phyloP scores from a whole-genome alignment of 2,888 invertebrate genomes.

The Orchesella flavescens region DNA sequence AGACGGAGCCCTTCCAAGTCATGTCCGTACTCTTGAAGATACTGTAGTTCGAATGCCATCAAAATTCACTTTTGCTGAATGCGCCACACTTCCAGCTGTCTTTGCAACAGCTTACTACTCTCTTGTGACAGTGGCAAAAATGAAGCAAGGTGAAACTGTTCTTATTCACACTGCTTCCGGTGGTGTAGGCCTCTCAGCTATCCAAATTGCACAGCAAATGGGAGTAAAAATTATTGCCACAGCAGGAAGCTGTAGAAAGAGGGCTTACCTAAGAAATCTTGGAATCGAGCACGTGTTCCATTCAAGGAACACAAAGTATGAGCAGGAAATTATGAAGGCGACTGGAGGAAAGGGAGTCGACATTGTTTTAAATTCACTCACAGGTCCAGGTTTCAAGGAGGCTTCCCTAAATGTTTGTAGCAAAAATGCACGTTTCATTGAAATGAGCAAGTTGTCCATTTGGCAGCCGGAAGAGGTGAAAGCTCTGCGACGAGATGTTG shows the following conservation, averaged over 20 bases:
- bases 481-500: conserved; percentile 48
- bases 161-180: conserved; percentile 65
- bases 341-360: conserved; percentile 58
- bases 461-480: conserved; percentile 59
- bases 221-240: conserved; percentile 60
- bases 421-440: conserved; percentile 53
- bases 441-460: conserved; percentile 62
- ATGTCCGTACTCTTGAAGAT: conserved; percentile 14
- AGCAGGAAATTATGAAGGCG: conserved; percentile 37
- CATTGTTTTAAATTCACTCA: conserved; percentile 57
- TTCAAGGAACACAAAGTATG: conserved; percentile 59
- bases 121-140: conserved; percentile 37
- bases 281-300: conserved; percentile 62
- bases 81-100: conserved; percentile 35
- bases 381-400: conserved; percentile 62
- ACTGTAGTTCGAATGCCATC: conserved; percentile 5
- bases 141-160: conserved; percentile 36
- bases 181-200: conserved; percentile 63
- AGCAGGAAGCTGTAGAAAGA: conserved; percentile 61
- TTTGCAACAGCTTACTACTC: conserved; percentile 39
- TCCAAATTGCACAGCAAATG: conserved; percentile 56
- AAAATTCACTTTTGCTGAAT: conserved; percentile 22
- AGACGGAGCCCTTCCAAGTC: conserved; percentile 31
- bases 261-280: conserved; percentile 53
- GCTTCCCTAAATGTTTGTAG: conserved; percentile 47